Evolutionary conservation across 2,888 invertebrate species (phyloP), one percentile per base, ranked within the genome.

Genomic region (Neoaliturus tenellus): DNA sequence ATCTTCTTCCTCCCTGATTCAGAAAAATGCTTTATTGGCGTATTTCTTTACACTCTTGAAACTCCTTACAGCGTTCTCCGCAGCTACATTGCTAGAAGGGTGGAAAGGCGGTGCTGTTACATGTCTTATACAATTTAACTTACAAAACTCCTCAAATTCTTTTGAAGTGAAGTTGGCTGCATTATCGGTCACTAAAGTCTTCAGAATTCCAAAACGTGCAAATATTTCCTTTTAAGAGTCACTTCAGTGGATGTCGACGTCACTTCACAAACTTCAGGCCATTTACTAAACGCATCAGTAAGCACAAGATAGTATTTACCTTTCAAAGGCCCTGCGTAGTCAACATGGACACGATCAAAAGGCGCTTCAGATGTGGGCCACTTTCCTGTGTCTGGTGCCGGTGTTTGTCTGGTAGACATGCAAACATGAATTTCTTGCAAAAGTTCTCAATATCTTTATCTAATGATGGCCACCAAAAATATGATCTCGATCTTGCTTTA

Each of bases 381-480:
- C 31, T 44, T 48, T 48, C 48, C 48, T 17, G 48, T 17, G n/a
- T 17, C 48, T 17, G 48, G n/a, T 48, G 48, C 3, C n/a, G 14
- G 48, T 17, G 48, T 48, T 17, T 48, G 48, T 17, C 48, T 48
- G 17, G 48, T 48, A 48, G 14, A 10, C 48, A 48, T 48, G 48
- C 48, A 48, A 10, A 17, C 48, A 10, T 48, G 12, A 48, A 48
- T 17, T 51, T 78, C 51, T 48, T 78, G 33, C 78, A 78, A 78
- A 44, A 78, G n/a, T 41, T 58, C 35, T 17, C 28, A 75, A 41
- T 51, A 51, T 25, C 28, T 80, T 44, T 25, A 81, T 81, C 81
- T 23, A 81, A 39, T 41, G 58, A 62, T 23, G 81, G 67, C 67
- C 41, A 81, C 58, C 81, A 81, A 35, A 81, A 81, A 81, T 81